Base-by-base conservation (phyloP, 1,140 invertebrate species). In the Dinothrombium tinctorium region DNA sequence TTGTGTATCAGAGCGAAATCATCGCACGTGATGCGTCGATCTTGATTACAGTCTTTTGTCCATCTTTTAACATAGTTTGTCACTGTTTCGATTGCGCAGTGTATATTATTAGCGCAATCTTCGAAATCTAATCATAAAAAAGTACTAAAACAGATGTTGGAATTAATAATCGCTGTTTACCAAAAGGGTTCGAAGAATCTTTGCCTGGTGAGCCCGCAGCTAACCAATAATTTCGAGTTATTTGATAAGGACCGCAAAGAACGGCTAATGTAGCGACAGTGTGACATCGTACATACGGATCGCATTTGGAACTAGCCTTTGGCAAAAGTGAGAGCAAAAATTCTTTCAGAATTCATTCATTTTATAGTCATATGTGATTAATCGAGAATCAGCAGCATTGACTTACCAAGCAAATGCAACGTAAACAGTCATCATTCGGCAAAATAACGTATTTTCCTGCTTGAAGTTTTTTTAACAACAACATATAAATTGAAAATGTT, bases 1-100 rank as follows among this genome's bases (percentile, higher is more conserved):
- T 49, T 53, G 59, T 86, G 82, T 49, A 86, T 77, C 12, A 71
- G 65, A 40, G 73, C 72, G 56, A 69, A 81, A 57, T 86, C 82
- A 37, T 72, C 70, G 51, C 82, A 86, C 56, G 81, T 67, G 23
- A 87, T 65, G 37, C 50, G 51, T 3, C 69, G 69, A 49, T 86
- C 77, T 1, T 63, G 63, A 49, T 81, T 80, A 53, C 79, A 84
- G 58, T 84, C 80, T 69, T 79, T 63, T 49, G 62, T 64, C 52
- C 69, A 82, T 60, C 69, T 76, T 17, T 56, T 56, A 77, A 84
- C 80, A 54, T 83, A 86, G 15, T 68, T 68, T 56, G 73, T 69
- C 28, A 83, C 71, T 3, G 74, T 57, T 33, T 62, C 54, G 14
- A 74, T 75, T 4, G 78, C 72, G 49, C 80, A 84, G 40, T 63